phyloP scores from a whole-genome alignment of 2,888 invertebrate genomes.

The Cotesia congregata region DNA sequence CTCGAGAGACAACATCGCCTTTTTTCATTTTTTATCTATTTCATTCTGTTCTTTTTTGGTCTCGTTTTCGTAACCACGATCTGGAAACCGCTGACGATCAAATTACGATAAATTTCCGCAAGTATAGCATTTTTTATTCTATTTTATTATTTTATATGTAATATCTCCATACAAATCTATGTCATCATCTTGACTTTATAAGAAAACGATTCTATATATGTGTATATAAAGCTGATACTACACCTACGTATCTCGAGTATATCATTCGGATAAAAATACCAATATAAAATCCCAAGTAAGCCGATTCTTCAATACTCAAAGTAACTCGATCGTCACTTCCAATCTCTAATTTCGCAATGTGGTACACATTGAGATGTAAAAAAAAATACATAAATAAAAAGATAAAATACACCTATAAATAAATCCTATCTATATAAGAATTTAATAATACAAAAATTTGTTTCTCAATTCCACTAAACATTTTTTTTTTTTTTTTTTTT shows the following conservation, averaged over 20 bases:
- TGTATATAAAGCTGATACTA: conserved; percentile 34
- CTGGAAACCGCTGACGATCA: conserved; percentile 23
- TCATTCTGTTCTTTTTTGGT: conserved; percentile 4
- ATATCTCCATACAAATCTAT: neutral
- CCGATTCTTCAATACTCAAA: conserved; percentile 20
- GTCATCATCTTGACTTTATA: conserved; percentile 12
- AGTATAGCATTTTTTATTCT: conserved; percentile 21
- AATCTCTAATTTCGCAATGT: conserved; percentile 23
- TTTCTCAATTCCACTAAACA: neutral
- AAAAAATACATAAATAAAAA: neutral
- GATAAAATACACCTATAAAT: neutral
- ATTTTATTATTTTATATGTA: neutral
- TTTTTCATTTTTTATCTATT: conserved; percentile 13
- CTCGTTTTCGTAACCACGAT: conserved; percentile 17
- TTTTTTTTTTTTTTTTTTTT: neutral
- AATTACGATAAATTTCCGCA: conserved; percentile 22
- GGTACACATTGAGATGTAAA: neutral
- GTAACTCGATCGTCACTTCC: conserved; percentile 25
- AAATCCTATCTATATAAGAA: neutral
- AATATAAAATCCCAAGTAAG: conserved; percentile 18
- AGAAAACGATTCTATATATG: conserved; percentile 24
- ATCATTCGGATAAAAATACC: conserved; percentile 28
- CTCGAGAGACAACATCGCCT: conserved; percentile 18
- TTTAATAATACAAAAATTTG: neutral
- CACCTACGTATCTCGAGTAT: conserved; percentile 32